Evolutionary conservation across 2,888 invertebrate genomes (phyloP).

Genomic region (Oscheius sp.): DNA sequence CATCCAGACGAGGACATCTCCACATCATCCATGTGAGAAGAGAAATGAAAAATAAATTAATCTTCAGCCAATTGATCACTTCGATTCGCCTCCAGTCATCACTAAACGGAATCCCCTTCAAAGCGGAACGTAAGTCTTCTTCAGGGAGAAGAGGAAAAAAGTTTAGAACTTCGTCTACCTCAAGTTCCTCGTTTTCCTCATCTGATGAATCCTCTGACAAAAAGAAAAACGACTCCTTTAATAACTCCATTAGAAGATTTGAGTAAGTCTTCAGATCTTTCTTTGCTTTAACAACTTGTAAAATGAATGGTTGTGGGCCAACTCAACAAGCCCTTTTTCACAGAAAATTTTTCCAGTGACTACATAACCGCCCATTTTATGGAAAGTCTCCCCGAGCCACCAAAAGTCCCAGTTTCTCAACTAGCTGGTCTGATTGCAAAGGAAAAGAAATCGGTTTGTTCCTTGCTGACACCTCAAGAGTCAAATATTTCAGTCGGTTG

Average conservation of each 20-base stretch:
- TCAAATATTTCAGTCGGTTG: background rate
- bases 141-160: background rate
- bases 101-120: slow-evolving; percentile 7
- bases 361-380: slow-evolving; percentile 4
- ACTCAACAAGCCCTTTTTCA: background rate
- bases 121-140: too few relatives aligned
- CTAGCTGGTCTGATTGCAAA: background rate
- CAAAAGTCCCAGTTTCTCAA: slow-evolving; percentile 1
- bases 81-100: slow-evolving; percentile 22
- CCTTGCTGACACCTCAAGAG: too few relatives aligned
- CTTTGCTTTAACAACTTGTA: background rate
- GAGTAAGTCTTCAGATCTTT: too few relatives aligned
- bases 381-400: slow-evolving; percentile 30
- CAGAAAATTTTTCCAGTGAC: background rate
- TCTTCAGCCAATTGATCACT: slow-evolving; percentile 30
- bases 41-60: background rate
- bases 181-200: background rate
- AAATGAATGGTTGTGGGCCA: background rate
- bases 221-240: background rate
- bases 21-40: slow-evolving; percentile 14
- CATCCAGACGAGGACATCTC: background rate
- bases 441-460: background rate
- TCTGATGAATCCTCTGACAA: background rate
- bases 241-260: background rate
- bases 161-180: background rate